phyloP scores from a whole-genome alignment of 2,888 invertebrate genomes.

The Glyphotaelius pellucidus region DNA sequence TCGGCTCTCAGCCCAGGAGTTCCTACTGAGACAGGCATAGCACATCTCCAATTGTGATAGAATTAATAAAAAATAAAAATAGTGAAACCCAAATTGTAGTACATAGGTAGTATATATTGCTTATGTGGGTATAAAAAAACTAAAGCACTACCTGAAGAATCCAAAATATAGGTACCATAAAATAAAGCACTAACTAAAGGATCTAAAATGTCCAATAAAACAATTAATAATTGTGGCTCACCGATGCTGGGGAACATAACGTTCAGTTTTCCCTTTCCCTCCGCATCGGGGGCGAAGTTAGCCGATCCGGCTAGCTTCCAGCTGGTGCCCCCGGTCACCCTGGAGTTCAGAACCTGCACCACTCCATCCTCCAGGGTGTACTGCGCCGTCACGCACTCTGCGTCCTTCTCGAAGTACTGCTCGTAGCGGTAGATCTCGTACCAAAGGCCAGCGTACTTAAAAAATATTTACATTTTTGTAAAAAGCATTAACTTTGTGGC shows the following conservation, averaged over 20 bases:
- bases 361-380: conserved; percentile 52
- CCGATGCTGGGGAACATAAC: conserved; percentile 60
- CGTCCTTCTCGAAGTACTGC: conserved; percentile 71
- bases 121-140: too few relatives aligned
- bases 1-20: too few relatives aligned
- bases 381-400: conserved; percentile 70
- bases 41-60: too few relatives aligned
- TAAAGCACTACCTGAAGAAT: too few relatives aligned
- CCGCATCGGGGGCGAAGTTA: conserved; percentile 51
- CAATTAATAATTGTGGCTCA: conserved; percentile 15
- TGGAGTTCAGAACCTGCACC: conserved; percentile 56
- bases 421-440: conserved; percentile 72
- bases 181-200: too few relatives aligned
- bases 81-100: too few relatives aligned
- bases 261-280: conserved; percentile 58
- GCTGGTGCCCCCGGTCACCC: conserved; percentile 48
- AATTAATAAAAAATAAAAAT: too few relatives aligned
- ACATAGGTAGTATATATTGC: too few relatives aligned
- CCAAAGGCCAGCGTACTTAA: conserved; percentile 74
- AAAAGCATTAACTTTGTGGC: too few relatives aligned
- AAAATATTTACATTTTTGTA: too few relatives aligned
- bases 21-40: too few relatives aligned
- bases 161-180: too few relatives aligned
- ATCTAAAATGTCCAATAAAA: not conserved
- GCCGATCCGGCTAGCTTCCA: conserved; percentile 54